Evolutionary conservation across 2,888 invertebrate species (phyloP).

Genomic region (Drosophila bunnanda): DNA sequence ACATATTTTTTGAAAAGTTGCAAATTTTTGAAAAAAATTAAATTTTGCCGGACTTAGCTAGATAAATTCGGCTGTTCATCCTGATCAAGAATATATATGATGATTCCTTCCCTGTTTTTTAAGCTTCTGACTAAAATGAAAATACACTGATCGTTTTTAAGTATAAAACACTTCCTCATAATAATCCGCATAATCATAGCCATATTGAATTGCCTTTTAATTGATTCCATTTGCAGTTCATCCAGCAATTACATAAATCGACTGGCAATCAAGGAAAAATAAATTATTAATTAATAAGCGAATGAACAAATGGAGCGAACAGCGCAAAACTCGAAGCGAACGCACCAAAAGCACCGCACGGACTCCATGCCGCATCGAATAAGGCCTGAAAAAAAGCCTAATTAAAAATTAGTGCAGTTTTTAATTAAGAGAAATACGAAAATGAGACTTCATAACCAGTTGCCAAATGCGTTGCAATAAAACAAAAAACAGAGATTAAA

Average conservation of each 20-base stretch:
- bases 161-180: background rate
- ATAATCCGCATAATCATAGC: background rate
- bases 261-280: slow-evolving; percentile 32
- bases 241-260: slow-evolving; percentile 33
- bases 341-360: slow-evolving; percentile 8
- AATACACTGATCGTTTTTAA: too few relatives aligned
- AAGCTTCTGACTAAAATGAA: too few relatives aligned
- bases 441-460: slow-evolving; percentile 80
- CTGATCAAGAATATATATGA: too few relatives aligned
- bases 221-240: slow-evolving; percentile 14
- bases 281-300: slow-evolving; percentile 46
- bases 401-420: slow-evolving; percentile 78
- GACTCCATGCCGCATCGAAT: slow-evolving; percentile 18
- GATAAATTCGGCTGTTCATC: too few relatives aligned
- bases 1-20: too few relatives aligned
- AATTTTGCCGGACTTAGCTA: too few relatives aligned
- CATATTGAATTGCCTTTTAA: slow-evolving; percentile 18
- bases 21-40: too few relatives aligned
- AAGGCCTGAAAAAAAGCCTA: slow-evolving; percentile 52
- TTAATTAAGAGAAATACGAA: slow-evolving; percentile 77
- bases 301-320: slow-evolving; percentile 31
- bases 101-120: too few relatives aligned
- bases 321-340: slow-evolving; percentile 4
- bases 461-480: slow-evolving; percentile 66
- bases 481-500: slow-evolving; percentile 48